These are phyloP conservation scores for Prunella strophiata DNA, from an alignment of 2,797 vertebrate species.

Conservation along the genomic window DNA sequence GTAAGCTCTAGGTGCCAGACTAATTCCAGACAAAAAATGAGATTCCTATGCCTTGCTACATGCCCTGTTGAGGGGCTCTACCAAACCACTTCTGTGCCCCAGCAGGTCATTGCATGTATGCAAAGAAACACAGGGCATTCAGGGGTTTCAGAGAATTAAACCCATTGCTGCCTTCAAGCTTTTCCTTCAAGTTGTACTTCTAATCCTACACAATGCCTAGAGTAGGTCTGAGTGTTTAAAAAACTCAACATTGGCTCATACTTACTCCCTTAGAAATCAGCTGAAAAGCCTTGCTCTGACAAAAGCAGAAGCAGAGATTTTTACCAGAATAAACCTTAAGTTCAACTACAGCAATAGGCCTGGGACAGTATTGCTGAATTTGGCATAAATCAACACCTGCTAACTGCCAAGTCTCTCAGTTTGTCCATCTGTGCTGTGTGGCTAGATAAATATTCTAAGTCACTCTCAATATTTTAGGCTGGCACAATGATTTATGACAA, in stretches of 20 bases:
- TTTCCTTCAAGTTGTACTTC: not conserved
- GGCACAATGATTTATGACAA: not conserved
- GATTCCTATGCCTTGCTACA: not conserved
- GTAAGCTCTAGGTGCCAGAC: not conserved
- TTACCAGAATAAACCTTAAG: not conserved
- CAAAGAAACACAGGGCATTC: not conserved
- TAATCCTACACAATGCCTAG: not conserved
- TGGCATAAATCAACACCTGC: not conserved
- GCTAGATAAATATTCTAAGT: not conserved
- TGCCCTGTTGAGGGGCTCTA: not conserved
- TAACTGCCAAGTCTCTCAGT: not conserved
- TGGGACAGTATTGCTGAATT: not conserved
- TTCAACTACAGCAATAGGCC: not conserved
- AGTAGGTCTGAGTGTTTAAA: not conserved
- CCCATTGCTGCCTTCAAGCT: not conserved
- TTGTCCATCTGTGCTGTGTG: not conserved
- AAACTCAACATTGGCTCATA: not conserved
- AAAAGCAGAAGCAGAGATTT: not conserved
- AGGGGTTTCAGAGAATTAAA: not conserved
- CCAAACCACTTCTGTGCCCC: fast-evolving
- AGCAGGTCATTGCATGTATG: fast-evolving
- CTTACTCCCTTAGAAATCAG: not conserved
- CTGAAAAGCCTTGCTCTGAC: not conserved
- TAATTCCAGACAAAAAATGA: not conserved
- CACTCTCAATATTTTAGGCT: not conserved